Percentiles rank a stretch among this genome's conserved stretches.
These are phyloP conservation scores for Cyrtodaria siliqua DNA, from an alignment of 2,888 invertebrate species.

Conservation along the genomic window DNA sequence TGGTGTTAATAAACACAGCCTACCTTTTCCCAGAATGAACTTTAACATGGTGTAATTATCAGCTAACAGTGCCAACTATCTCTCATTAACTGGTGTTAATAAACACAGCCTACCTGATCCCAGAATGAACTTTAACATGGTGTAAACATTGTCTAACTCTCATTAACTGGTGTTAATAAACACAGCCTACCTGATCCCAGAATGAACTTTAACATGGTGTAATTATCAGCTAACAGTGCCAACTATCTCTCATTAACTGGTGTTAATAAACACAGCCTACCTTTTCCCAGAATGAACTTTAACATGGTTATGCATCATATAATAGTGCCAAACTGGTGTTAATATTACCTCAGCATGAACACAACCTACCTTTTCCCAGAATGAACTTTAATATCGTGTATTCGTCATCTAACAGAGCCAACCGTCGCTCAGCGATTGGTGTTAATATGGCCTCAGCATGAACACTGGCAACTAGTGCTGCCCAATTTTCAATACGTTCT, in stretches of 20 bases:
- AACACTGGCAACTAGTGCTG: constrained; percentile 87
- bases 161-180: neutral
- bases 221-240: constrained; percentile 58
- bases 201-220: constrained; percentile 42
- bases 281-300: too few species aligned
- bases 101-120: too few species aligned
- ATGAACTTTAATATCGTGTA: constrained; percentile 43
- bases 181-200: constrained; percentile 30
- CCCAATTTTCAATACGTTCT: constrained; percentile 89
- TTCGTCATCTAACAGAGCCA: constrained; percentile 54
- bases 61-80: too few species aligned
- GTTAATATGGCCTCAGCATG: constrained; percentile 70
- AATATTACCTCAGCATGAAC: too few species aligned
- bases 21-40: constrained; percentile 42
- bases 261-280: too few species aligned
- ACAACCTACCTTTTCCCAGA: constrained; percentile 31
- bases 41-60: constrained; percentile 53
- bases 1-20: neutral
- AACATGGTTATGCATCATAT: too few species aligned
- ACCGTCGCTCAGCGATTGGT: constrained; percentile 24
- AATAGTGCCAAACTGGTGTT: too few species aligned
- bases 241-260: too few species aligned
- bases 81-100: too few species aligned
- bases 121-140: too few species aligned
- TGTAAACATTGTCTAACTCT: too few species aligned